Conservation (phyloP, 2,113 vertebrate genomes). For the Hydrochoerus hydrochaeris region DNA sequence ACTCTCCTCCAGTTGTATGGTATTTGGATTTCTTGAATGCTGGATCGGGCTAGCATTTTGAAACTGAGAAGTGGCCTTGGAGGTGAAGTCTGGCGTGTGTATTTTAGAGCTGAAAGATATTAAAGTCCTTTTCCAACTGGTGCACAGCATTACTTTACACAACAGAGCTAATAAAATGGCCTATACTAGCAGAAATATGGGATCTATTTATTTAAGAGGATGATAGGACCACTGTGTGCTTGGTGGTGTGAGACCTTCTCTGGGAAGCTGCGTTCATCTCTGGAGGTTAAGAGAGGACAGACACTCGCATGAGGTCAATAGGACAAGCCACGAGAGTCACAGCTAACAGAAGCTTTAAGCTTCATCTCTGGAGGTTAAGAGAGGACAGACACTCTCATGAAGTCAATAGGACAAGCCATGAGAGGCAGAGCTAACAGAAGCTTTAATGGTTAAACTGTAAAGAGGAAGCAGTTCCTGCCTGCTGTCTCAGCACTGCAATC, state of each 20-base stretch:
- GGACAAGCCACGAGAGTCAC: not conserved
- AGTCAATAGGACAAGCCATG: not conserved
- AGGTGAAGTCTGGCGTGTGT: not conserved
- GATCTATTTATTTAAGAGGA: not conserved
- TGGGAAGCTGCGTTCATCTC: not conserved
- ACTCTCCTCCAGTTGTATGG: not conserved
- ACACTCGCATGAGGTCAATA: not conserved
- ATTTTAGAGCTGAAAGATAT: slow-evolving; percentile 19
- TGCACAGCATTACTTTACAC: not conserved
- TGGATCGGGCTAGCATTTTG: not conserved
- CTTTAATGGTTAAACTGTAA: not conserved
- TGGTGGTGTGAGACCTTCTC: not conserved
- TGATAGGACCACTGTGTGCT: not conserved
- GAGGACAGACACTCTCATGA: not conserved
- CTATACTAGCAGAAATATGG: not conserved
- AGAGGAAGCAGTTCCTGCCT: not conserved
- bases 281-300: not conserved
- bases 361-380: not conserved
- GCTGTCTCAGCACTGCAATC: not conserved
- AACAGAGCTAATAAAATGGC: not conserved
- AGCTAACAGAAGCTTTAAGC: not conserved
- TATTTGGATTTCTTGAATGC: not conserved
- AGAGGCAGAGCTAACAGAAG: not conserved
- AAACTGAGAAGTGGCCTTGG: not conserved
- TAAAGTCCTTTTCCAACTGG: not conserved